A percentile compares a stretch with the other conserved stretches of the same genome.
phyloP scores from a whole-genome alignment of 1,140 invertebrate genomes.

The Hylaeus volcanicus region DNA sequence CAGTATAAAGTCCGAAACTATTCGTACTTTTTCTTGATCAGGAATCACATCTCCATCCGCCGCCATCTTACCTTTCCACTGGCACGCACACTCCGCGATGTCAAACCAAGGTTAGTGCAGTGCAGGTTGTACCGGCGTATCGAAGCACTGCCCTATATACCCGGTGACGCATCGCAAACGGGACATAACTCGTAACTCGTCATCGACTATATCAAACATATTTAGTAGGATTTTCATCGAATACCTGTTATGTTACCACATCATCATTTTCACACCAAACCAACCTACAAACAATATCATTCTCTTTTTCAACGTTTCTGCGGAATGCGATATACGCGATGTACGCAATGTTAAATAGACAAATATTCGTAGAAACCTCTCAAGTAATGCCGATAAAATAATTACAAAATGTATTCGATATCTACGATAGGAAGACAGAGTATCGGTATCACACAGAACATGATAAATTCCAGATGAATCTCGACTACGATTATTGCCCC shows the following conservation, averaged over 20 bases:
- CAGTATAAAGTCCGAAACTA: conserved; percentile 98
- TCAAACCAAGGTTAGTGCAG: conserved; percentile 71
- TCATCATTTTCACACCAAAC: too few relatives aligned
- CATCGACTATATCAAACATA: conserved; percentile 24
- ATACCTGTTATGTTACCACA: neutral
- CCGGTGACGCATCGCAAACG: conserved; percentile 56
- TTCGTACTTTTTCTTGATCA: conserved; percentile 95
- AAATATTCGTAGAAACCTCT: too few relatives aligned
- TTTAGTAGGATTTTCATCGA: neutral
- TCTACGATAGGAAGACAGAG: neutral
- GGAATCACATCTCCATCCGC: conserved; percentile 87
- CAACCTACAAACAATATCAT: too few relatives aligned
- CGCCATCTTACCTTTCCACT: conserved; percentile 82
- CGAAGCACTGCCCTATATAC: conserved; percentile 53
- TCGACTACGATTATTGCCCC: conserved; percentile 6
- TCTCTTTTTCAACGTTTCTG: too few relatives aligned
- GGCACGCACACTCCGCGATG: conserved; percentile 72
- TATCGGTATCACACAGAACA: neutral
- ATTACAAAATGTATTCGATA: neutral
- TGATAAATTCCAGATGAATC: neutral
- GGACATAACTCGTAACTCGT: conserved; percentile 31
- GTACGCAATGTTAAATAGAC: too few relatives aligned
- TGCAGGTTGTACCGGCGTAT: conserved; percentile 66
- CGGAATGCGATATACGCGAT: too few relatives aligned
- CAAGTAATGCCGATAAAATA: too few relatives aligned